Evolutionary conservation across 2,888 invertebrate species (phyloP).

Genomic region (Bedellia somnulentella): DNA sequence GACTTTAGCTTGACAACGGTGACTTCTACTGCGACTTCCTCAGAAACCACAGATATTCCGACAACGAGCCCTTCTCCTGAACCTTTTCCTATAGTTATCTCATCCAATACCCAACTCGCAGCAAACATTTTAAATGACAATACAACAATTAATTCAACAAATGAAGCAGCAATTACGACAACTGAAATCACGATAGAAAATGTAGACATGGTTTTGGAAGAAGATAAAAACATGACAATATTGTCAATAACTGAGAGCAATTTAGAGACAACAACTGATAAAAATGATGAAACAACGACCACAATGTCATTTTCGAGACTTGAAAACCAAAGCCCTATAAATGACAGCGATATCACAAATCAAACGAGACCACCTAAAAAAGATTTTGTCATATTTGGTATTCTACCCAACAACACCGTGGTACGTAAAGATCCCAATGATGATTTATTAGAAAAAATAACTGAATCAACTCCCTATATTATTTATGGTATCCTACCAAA

Average conservation of each 20-base stretch:
- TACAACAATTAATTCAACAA: slow-evolving; percentile 1
- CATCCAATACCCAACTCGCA: background rate
- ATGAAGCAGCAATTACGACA: background rate
- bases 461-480: slow-evolving; percentile 71
- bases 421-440: slow-evolving; percentile 73
- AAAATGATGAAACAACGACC: slow-evolving; percentile 15
- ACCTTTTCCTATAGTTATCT: background rate
- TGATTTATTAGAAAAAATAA: slow-evolving; percentile 66
- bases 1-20: slow-evolving; percentile 10
- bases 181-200: background rate
- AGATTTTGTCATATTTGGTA: slow-evolving; percentile 75
- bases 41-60: slow-evolving; percentile 12
- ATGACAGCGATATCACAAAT: slow-evolving; percentile 4
- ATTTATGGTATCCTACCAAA: slow-evolving; percentile 77
- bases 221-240: background rate
- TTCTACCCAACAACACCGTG: slow-evolving; percentile 77
- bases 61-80: slow-evolving; percentile 8
- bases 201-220: background rate
- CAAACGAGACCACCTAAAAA: slow-evolving; percentile 50
- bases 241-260: background rate
- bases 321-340: background rate
- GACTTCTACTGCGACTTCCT: slow-evolving; percentile 11
- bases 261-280: slow-evolving; percentile 14
- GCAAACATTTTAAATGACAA: background rate
- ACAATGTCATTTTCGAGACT: slow-evolving; percentile 5